Evolutionary conservation across 2,797 vertebrate genomes (phyloP), one percentile per base, ranked within the genome.

Genomic region (Thaleichthys pacificus): DNA sequence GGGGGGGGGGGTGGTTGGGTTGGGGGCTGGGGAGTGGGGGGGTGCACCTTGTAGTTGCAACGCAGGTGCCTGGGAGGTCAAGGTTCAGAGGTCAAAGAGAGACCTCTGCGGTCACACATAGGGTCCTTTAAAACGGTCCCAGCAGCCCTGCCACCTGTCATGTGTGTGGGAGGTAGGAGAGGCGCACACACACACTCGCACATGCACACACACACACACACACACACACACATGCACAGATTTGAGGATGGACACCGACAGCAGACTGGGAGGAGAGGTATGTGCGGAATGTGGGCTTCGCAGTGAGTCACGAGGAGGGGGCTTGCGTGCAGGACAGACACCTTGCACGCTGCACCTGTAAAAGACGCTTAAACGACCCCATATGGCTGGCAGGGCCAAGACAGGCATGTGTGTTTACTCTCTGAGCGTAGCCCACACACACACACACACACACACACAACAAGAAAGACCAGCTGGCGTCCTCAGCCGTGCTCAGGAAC

Each of bases 341-440:
- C 92, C 91, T 94, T 93, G 88, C 91, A 82, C 9, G 0, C 69
- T 90, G 90, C 93, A 94, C 92, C 92, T 93, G 92, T 90, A 92
- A 24, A 11, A 42, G 54, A 22, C 61, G 69, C 70, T 87, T 84
- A 79, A 78, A 76, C 89, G 84, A 82, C 88, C 77, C 73, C 77
- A 51, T 51, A 21, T 67, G 72, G 77, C 77, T 76, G 51, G 68
- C 82, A 78, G 74, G 80, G 76, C 71, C 70, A 66, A 35, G 42
- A 60, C 38, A 32, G n/a, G 88, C 87, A 89, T 90, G 84, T 70
- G 73, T 80, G 77, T 77, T 68, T 61, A 76, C 77, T 64, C 74
- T 87, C 73, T 65, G 77, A 70, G 70, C 21, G 5, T 65, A 54
- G 28, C 32, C 49, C 66, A 56, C 66, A 71, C 74, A 69, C 73